A percentile compares a stretch with the other conserved stretches of the same genome.
Evolutionary conservation across 2,113 vertebrate genomes (phyloP).

Genomic region (Bos indicus): DNA sequence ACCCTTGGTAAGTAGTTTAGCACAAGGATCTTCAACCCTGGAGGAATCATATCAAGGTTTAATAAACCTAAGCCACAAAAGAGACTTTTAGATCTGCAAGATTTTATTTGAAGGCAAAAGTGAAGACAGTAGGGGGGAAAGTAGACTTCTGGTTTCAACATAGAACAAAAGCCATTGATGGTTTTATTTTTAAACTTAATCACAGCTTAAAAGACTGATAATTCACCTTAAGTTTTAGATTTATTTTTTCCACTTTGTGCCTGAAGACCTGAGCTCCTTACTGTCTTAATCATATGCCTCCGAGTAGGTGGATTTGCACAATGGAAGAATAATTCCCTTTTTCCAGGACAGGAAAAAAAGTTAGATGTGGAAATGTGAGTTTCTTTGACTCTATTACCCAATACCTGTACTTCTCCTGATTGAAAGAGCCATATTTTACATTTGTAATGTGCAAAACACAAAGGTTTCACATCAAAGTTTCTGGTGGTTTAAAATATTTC

Average conservation of each 20-base stretch:
- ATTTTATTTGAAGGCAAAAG: constrained; percentile 52
- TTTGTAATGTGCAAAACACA: constrained; percentile 15
- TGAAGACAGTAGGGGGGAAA: constrained; percentile 12
- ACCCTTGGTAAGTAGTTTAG: constrained; percentile 54
- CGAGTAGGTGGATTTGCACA: neutral
- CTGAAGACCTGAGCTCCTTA: neutral
- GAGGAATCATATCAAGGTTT: constrained; percentile 48
- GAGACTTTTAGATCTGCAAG: constrained; percentile 26
- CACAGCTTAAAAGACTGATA: constrained; percentile 38
- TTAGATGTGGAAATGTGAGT: neutral
- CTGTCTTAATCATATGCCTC: neutral
- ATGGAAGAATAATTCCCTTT: neutral
- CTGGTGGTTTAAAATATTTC: constrained; percentile 19
- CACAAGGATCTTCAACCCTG: constrained; percentile 13
- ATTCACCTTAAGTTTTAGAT: constrained; percentile 2
- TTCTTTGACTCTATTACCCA: neutral
- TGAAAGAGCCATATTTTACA: constrained; percentile 10
- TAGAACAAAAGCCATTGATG: constrained; percentile 28
- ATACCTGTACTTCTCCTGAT: neutral
- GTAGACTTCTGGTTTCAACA: constrained; percentile 34
- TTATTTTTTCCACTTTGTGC: neutral
- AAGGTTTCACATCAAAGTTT: constrained; percentile 22
- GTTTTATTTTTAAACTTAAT: constrained; percentile 62
- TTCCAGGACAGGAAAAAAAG: neutral
- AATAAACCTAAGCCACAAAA: constrained; percentile 60